Conservation (phyloP, 92 coral and sea anemone species). For the Epizoanthus illoricatus region DNA sequence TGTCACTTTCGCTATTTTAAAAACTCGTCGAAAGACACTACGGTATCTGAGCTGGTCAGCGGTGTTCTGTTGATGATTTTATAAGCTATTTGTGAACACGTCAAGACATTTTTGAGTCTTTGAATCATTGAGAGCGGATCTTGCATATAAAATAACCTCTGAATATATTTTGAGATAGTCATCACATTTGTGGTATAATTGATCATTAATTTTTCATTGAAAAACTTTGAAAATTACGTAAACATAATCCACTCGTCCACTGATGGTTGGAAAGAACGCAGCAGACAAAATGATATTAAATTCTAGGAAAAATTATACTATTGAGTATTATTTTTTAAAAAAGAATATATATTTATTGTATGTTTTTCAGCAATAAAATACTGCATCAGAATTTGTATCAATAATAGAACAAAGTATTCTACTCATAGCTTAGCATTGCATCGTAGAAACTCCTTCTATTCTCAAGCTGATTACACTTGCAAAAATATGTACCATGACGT, state of each 20-base stretch:
- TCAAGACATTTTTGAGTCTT: neutral
- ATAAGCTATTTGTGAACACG: neutral
- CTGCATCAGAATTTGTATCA: too few species aligned
- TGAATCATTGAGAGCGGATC: neutral
- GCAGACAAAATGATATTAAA: too few species aligned
- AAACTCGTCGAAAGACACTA: neutral
- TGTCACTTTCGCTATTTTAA: neutral
- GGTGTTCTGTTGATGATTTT: neutral
- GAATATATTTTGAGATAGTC: constrained; percentile 15
- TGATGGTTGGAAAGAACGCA: neutral
- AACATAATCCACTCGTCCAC: too few species aligned
- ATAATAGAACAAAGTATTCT: too few species aligned
- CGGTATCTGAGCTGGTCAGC: constrained; percentile 43
- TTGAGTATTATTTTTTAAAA: too few species aligned
- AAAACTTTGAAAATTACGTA: neutral
- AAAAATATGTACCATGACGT: too few species aligned
- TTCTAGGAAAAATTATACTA: too few species aligned
- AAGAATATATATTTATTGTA: too few species aligned
- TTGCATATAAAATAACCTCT: neutral
- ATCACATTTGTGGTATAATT: constrained; percentile 6
- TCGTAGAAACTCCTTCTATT: too few species aligned
- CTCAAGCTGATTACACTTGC: too few species aligned
- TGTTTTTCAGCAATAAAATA: too few species aligned
- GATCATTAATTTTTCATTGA: neutral
- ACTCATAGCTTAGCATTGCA: too few species aligned